Percentiles rank a stretch among this genome's conserved stretches.
Conservation (phyloP, 1,140 invertebrate species). For the Episyrphus balteatus region DNA sequence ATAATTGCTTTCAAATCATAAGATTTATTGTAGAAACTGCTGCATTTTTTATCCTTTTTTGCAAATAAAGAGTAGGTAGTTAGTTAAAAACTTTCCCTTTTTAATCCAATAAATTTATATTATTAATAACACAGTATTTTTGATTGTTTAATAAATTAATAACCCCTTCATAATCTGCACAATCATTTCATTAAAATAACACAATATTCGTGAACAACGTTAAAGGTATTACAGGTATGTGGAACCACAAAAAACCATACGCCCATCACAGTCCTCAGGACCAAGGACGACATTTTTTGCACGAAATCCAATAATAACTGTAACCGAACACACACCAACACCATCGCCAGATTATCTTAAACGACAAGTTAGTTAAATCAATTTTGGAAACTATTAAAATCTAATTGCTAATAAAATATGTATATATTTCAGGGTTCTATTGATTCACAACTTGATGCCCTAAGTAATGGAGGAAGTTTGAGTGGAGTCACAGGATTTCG, state of each 20-base stretch:
- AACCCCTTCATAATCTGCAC: slow-evolving; percentile 3
- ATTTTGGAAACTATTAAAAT: neutral
- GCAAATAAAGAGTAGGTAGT: no score
- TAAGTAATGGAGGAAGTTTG: slow-evolving; percentile 46
- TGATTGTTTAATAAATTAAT: no score
- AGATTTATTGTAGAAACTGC: no score
- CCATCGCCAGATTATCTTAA: slow-evolving; percentile 73
- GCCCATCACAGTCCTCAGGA: slow-evolving; percentile 21
- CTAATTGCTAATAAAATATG: neutral
- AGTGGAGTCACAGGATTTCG: slow-evolving; percentile 25
- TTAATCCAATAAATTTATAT: no score
- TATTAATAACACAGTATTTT: no score
- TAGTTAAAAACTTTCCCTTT: no score
- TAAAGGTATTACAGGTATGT: slow-evolving; percentile 37
- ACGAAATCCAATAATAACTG: slow-evolving; percentile 88
- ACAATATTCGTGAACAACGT: slow-evolving; percentile 7
- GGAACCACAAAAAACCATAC: slow-evolving; percentile 27
- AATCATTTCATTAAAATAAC: slow-evolving; percentile 17
- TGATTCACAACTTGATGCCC: slow-evolving; percentile 65
- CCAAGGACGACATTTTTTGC: slow-evolving; percentile 37
- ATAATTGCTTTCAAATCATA: no score
- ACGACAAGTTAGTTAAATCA: slow-evolving; percentile 48
- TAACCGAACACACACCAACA: slow-evolving; percentile 86
- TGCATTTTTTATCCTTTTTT: no score
- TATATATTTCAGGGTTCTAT: slow-evolving; percentile 51